Base-by-base conservation (phyloP, 2,113 vertebrate genomes). In the Alces alces region DNA sequence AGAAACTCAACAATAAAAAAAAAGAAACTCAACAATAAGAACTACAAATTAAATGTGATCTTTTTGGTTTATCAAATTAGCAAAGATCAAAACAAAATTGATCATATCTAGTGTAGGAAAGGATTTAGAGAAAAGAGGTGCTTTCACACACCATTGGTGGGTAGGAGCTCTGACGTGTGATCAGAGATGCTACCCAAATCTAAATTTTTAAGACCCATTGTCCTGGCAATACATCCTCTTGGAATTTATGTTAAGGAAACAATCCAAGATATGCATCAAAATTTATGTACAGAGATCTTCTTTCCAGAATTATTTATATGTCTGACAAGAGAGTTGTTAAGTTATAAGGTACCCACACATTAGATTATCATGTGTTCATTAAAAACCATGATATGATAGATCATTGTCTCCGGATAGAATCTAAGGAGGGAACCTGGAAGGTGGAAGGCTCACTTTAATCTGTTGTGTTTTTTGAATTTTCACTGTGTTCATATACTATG, bases 11-110 rank as follows among this genome's bases (percentile, higher is more conserved):
- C 21, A 64, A 47, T 50, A 90, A 88, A 14, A 87, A 47, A 90
- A 88, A 14, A 87, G 39, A 95, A 78, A 36, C 55, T 66, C 82
- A 82, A 64, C 12, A 64, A 47, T 57, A 90, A 88, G 17, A 87
- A 89, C 21, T 73, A 52, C 28, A 79, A 89, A 85, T 60, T 85
- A 70, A 91, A 50, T 73, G 70, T 84, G 47, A 58, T 43, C 73
- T 80, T 60, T 78, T 55, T 27, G 58, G 52, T 54, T 13, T 86
- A 70, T 70, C 16, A 6, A 79, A 80, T 89, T 66, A 66, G 39
- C 70, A 93, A 93, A 93, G n/a, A 70, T 76, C 45, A 91, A 93
- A 93, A 93, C 36, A 91, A 84, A 83, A 95, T 43, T 43, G 64
- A 78, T 50, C 30, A 39, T 78, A 95, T 21, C n/a, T 58, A 78